Percentiles rank a stretch among this genome's conserved stretches.
Evolutionary conservation across 2,888 invertebrate species (phyloP).

Genomic region (Neoaliturus tenellus): DNA sequence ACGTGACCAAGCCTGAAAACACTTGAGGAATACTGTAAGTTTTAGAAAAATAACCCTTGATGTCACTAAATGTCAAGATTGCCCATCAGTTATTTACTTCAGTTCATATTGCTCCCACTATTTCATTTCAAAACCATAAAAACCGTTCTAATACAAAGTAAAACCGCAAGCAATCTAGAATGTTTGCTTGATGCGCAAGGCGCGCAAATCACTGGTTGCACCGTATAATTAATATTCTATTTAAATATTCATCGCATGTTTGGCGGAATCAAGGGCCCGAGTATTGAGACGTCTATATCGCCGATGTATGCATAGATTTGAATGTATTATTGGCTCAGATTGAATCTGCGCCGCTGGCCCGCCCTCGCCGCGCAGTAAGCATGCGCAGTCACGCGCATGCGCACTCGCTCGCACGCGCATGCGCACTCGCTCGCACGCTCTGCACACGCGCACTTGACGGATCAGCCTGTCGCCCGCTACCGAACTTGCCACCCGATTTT

Average conservation of each 20-base stretch:
- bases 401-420: neutral
- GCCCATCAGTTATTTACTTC: too few relatives aligned
- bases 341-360: neutral
- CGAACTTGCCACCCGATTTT: conserved; percentile 22
- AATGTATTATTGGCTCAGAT: conserved; percentile 49
- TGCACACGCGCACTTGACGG: neutral
- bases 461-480: neutral
- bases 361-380: neutral
- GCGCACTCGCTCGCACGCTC: neutral
- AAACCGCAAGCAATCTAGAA: neutral
- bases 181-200: neutral
- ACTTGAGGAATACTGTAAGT: too few relatives aligned
- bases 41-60: too few relatives aligned
- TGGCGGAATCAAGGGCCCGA: neutral
- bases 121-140: too few relatives aligned
- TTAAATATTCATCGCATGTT: conserved; percentile 46
- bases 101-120: too few relatives aligned
- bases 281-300: conserved; percentile 46
- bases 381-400: neutral
- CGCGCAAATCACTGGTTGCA: conserved; percentile 11
- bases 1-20: too few relatives aligned
- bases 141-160: too few relatives aligned
- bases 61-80: too few relatives aligned
- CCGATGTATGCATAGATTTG: conserved; percentile 46
- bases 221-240: conserved; percentile 46